phyloP scores from a whole-genome alignment of 2,113 vertebrate species.

The Siphamia tubifer region DNA sequence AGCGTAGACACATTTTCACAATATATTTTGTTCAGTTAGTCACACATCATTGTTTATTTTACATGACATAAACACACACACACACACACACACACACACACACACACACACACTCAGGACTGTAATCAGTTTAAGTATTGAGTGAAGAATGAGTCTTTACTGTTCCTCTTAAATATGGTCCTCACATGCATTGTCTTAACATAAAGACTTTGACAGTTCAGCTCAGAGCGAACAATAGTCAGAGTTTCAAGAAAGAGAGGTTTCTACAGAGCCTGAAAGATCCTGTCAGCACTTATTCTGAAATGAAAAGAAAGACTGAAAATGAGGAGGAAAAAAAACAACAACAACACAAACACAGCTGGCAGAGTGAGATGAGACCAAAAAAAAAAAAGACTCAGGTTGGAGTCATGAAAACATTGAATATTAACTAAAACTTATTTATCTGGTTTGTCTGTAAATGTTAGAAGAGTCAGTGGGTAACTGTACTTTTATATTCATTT shows the following conservation, averaged over 20 bases:
- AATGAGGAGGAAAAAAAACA: too few relatives aligned
- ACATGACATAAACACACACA: background rate
- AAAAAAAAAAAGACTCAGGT: slow-evolving; percentile 9
- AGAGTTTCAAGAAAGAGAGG: slow-evolving; percentile 14
- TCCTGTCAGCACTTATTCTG: slow-evolving; percentile 47
- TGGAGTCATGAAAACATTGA: slow-evolving; percentile 47
- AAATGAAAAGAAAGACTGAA: slow-evolving; percentile 48
- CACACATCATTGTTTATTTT: slow-evolving; percentile 19
- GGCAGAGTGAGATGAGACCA: slow-evolving; percentile 46
- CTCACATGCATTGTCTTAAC: slow-evolving; percentile 16
- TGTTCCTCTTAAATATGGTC: background rate
- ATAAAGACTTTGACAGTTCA: slow-evolving; percentile 23
- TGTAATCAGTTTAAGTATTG: background rate
- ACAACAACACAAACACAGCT: slow-evolving; percentile 71
- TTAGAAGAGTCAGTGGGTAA: background rate
- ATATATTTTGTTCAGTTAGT: background rate
- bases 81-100: background rate
- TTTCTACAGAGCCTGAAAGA: slow-evolving; percentile 29
- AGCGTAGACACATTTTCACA: slow-evolving; percentile 21
- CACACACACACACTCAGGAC: background rate
- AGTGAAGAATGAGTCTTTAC: background rate
- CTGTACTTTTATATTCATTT: too few relatives aligned
- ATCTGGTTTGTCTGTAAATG: background rate
- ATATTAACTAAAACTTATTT: background rate
- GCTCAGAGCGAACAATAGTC: slow-evolving; percentile 41